Evolutionary conservation across 2,113 vertebrate species (phyloP), one percentile per base, ranked within the genome.

Genomic region (Datnioides undecimradiatus): DNA sequence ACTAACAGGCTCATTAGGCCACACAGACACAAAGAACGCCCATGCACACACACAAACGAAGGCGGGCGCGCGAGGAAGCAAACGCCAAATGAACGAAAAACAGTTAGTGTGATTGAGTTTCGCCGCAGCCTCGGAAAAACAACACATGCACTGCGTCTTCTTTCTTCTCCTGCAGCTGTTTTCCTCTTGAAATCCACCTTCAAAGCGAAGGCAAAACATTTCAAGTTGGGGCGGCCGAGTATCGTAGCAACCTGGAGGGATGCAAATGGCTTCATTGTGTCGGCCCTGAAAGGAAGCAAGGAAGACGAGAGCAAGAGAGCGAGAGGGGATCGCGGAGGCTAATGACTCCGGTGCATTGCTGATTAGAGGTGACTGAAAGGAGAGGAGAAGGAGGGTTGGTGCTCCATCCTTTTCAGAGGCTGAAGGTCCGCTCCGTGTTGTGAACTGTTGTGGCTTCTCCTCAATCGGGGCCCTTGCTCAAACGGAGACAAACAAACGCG

Each of bases 221-320:
- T 91, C 66, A 82, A 80, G 76, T 82, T 34, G 38, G 36, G 69
- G 43, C 49, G 79, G 71, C 74, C 49, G 49, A 83, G 93, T 93
- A 88, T 93, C 91, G 54, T 93, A 93, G 93, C 93, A 92, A 94
- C 93, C 88, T 87, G 83, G 75, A 76, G 43, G 65, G 88, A 85
- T 76, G 89, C 90, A 90, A 89, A 93, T 88, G 88, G 83, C 40
- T 88, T 86, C 90, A 90, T 90, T 93, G 92, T 87, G 45, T n/a
- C 55, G 65, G 73, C 55, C 80, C 65, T 92, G 90, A 92, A 92
- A 92, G 74, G 84, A 78, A 80, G 79, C 27, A 60, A 63, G 75
- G 55, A 89, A 38, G 79, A 82, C 68, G 75, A 41, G 69, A 68
- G 85, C 34, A 67, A 48, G 64, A 57, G 75, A 65, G 81, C 41